Base-by-base conservation (phyloP, 1,140 invertebrate genomes). In the Littorina saxatilis region DNA sequence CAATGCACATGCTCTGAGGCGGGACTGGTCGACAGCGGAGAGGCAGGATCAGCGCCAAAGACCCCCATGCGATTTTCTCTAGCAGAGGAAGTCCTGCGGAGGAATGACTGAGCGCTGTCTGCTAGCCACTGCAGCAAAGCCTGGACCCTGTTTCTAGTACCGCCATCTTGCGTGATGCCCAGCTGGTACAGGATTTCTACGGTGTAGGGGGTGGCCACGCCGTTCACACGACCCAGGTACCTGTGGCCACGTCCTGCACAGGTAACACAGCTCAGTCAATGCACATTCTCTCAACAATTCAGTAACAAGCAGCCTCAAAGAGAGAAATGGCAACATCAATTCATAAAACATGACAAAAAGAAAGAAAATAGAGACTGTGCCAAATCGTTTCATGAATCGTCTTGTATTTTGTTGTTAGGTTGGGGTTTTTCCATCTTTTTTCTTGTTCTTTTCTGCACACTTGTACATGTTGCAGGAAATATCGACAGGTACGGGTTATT, bases 151-250 rank as follows among this genome's bases (percentile, higher is more conserved):
- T 83, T 84, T 63, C 72, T 79, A 29, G 90, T 90, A 32, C 90
- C 89, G 13, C 80, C 90, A 79, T 92, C 90, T 47, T 94, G 90
- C 29, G 86, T 91, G 3, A 94, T 95, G 84, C 96, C 97, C 32
- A 97, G 92, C 88, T 96, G 95, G 85, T 95, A 96, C 29, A 97
- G 92, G 63, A 97, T 92, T 92, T 96, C 96, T 84, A 96, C 96
- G 27, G 96, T 95, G 40, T 96, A 95, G 88, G 96, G 95, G 84
- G 90, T 91, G 32, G 90, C 89, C 29, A 87, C 81, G 32, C 91
- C 91, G 87, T 85, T 88, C 37, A 89, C 85, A 84, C 89, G 90
- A 37, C 89, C 90, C 35, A 90, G 82, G 75, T 86, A 87, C 29
- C 86, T 37, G 52, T 82, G 72, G 37, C 47, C 39, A 20, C 76